A percentile compares a stretch with the other conserved stretches of the same genome.
phyloP scores from a whole-genome alignment of 2,113 vertebrate species.

The Tapirus terrestris region DNA sequence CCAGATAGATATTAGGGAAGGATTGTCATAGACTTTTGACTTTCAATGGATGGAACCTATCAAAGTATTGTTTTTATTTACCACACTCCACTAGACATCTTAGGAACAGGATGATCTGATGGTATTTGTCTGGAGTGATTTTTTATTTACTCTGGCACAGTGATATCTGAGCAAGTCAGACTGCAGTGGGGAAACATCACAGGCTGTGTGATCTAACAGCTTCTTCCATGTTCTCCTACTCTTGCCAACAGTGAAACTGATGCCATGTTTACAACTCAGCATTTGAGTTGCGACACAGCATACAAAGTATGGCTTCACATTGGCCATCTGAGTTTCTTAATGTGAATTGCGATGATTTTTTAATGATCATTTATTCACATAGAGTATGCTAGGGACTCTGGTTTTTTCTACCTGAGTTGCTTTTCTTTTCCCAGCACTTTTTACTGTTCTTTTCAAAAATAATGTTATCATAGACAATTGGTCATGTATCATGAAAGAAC shows the following conservation, averaged over 20 bases:
- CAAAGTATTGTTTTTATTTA: not conserved
- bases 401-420: not conserved
- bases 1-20: not conserved
- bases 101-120: not conserved
- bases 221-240: not conserved
- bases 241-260: not conserved
- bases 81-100: not conserved
- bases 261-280: not conserved
- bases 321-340: conserved; percentile 19
- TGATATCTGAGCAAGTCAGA: not conserved
- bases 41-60: not conserved
- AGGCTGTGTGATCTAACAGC: conserved; percentile 19
- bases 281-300: not conserved
- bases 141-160: conserved; percentile 40
- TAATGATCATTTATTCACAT: not conserved
- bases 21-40: not conserved
- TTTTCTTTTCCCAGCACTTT: not conserved
- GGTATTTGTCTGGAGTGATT: not conserved
- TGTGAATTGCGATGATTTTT: not conserved
- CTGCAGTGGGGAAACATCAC: not conserved
- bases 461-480: not conserved
- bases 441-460: not conserved
- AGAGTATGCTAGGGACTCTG: not conserved
- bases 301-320: not conserved
- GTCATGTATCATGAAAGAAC: not conserved